Evolutionary conservation across 2,113 vertebrate species (phyloP), one percentile per base, ranked within the genome.

Genomic region (Maccullochella peelii): DNA sequence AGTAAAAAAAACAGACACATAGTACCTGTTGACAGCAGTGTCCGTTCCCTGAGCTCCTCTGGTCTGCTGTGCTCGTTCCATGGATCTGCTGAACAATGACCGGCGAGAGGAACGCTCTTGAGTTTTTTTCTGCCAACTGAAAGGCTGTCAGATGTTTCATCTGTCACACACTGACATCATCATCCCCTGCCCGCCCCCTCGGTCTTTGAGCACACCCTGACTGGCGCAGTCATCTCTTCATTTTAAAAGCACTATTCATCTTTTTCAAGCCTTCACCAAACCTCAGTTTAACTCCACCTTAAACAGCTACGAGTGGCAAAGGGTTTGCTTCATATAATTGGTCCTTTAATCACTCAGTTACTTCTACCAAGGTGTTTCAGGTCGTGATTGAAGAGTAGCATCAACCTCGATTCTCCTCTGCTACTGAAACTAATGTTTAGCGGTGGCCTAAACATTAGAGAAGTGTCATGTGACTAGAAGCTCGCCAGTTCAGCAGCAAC

Each of bases 81-180:
- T 68, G 68, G 61, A 91, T 83, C 75, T 80, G 82, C 70, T 88
- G 82, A 83, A 89, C 82, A 84, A 77, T 89, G 88, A 85, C 73
- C 70, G 87, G 62, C 12, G 14, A 82, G 73, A 85, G 73, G 54
- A 70, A 78, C 79, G 81, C 84, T 82, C 87, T 85, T 82, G 74
- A 81, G 59, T 65, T 47, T 67, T 74, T 85, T 66, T 83, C 50
- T 74, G 73, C 72, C 67, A 79, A 68, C 50, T 69, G 89, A 87
- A 83, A 84, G 82, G 69, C 89, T 84, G 87, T 85, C 83, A 87
- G 91, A 91, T 91, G 86, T 91, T 90, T 89, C 67, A 79, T 85
- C 85, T 83, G 81, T 91, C 82, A 80, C 67, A 75, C 79, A 18
- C 73, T 92, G 91, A 94, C 90, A 92, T 94, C 93, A 93, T 82